Percentiles rank a stretch among this genome's conserved stretches.
Conservation (phyloP, 2,888 invertebrate genomes). For the Steinernema scapterisci region DNA sequence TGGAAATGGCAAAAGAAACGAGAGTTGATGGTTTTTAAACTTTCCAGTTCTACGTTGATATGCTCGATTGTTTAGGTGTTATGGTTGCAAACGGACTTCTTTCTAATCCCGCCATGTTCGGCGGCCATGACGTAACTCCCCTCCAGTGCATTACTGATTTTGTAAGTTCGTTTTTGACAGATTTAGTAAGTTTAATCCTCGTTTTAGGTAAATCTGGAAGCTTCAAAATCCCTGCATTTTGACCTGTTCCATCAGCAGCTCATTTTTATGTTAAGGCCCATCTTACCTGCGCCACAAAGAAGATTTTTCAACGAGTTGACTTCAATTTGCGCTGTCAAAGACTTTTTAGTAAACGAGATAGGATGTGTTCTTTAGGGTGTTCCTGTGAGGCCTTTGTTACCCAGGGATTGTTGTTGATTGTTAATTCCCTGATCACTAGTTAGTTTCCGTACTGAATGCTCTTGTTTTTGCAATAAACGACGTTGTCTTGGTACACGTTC, state of each 20-base stretch:
- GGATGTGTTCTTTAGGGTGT: conserved; percentile 7
- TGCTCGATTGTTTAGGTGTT: conserved; percentile 72
- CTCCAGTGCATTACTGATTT: conserved; percentile 81
- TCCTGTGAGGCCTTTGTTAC: too few species aligned
- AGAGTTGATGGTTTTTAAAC: conserved; percentile 73
- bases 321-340: conserved; percentile 24
- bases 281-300: conserved; percentile 78
- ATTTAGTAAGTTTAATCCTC: conserved; percentile 72
- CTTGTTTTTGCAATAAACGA: too few species aligned
- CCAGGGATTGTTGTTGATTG: not conserved
- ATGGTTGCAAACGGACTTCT: conserved; percentile 91
- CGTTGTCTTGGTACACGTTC: too few species aligned
- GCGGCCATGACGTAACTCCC: conserved; percentile 77
- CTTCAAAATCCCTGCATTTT: conserved; percentile 77
- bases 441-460: not conserved
- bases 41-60: not conserved
- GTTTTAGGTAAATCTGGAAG: conserved; percentile 70
- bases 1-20: conserved; percentile 75
- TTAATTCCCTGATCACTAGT: not conserved
- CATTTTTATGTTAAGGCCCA: conserved; percentile 89
- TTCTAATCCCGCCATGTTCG: conserved; percentile 86
- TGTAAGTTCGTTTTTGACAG: conserved; percentile 70
- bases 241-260: conserved; percentile 92
- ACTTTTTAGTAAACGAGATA: conserved; percentile 34
- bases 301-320: conserved; percentile 62